phyloP scores from a whole-genome alignment of 2,888 invertebrate species.

The Zootermopsis nevadensis region DNA sequence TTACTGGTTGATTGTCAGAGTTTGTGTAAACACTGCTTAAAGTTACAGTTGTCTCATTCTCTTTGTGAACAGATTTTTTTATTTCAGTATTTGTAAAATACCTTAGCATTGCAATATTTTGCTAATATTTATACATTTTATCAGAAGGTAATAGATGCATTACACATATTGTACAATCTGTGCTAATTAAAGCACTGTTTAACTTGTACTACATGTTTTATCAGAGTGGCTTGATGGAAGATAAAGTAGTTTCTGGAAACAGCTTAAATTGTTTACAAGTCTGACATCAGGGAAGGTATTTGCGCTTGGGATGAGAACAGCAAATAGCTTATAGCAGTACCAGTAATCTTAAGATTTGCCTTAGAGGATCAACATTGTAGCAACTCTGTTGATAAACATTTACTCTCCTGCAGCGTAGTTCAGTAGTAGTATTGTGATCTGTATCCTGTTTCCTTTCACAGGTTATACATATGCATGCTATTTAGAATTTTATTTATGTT shows the following conservation, averaged over 20 bases:
- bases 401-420: not conserved
- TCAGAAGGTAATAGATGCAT: too few species aligned
- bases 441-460: not conserved
- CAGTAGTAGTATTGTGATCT: not conserved
- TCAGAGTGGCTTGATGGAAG: too few species aligned
- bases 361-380: slow-evolving; percentile 6
- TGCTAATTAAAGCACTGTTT: too few species aligned
- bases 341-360: not conserved
- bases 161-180: too few species aligned
- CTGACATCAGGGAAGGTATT: not conserved
- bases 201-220: too few species aligned
- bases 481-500: not conserved
- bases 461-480: not conserved
- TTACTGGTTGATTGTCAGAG: too few species aligned
- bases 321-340: not conserved
- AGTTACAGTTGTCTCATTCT: too few species aligned
- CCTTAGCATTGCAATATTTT: too few species aligned
- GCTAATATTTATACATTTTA: too few species aligned
- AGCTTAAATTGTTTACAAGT: not conserved
- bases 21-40: too few species aligned
- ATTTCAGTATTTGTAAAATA: too few species aligned
- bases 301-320: not conserved
- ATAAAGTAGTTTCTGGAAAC: not conserved
- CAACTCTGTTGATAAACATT: not conserved
- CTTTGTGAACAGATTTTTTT: too few species aligned